Base-by-base conservation (phyloP, 2,797 vertebrate genomes). In the Onychomys arenicola region DNA sequence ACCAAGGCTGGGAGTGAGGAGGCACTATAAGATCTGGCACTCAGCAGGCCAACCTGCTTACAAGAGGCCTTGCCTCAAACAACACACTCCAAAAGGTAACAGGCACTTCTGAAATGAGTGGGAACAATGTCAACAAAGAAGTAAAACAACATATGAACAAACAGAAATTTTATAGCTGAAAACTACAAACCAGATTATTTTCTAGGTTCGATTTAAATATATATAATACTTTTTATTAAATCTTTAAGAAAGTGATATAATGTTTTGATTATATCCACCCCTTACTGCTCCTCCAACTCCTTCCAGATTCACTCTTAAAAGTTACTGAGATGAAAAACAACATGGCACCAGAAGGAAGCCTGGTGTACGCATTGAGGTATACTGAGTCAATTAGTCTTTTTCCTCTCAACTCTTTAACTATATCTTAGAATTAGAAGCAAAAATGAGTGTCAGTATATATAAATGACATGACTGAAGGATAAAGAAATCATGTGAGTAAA, bases 311-410 rank as follows among this genome's bases (percentile, higher is more conserved):
- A 86, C 4, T n/a, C 32, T 29, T 40, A 16, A 17, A 84, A 52
- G 65, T 84, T 85, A 34, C 92, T 91, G 76, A 71, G 61, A 76
- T n/a, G 90, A 75, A 59, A 40, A 46, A 91, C 94, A n/a, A 14
- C 17, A 55, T 55, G 6, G 27, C 25, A 80, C n/a, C 10, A 8
- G 49, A 92, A 86, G n/a, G 19, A 90, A 94, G 73, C 2, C 0
- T 16, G 13, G 32, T 87, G 11, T n/a, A 73, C 43, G 25, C 9
- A 92, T 16, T 19, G 86, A 83, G 49, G 6, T 29, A 73, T 46
- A 81, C 32, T 25, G 10, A 82, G 14, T 2, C 52, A 3, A 46
- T 21, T 59, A 43, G 32, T 59, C 21, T 69, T 76, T 76, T 59
- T 40, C 73, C 46, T 61, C 78, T 75, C 4, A 65, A 52, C 43